phyloP scores from a whole-genome alignment of 2,888 invertebrate genomes.

The Phragmatobia fuliginosa region DNA sequence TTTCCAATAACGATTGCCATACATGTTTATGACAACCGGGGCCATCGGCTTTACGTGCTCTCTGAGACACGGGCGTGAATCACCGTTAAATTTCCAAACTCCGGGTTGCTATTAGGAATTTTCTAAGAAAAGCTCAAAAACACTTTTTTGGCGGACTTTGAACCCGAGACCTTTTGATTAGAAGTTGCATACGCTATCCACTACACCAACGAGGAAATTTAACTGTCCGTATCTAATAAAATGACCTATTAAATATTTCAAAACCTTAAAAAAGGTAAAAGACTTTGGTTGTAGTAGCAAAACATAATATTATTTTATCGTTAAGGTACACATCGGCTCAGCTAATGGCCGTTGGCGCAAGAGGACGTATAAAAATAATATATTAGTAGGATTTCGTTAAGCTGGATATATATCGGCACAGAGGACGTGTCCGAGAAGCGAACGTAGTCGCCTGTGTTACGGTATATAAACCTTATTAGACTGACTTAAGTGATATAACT shows the following conservation, averaged over 20 bases:
- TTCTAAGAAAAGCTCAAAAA: too few relatives aligned
- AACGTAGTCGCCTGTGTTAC: conserved; percentile 9
- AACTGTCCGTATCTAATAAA: conserved; percentile 1
- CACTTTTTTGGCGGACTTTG: too few relatives aligned
- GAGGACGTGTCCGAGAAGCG: conserved; percentile 43
- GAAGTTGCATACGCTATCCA: too few relatives aligned
- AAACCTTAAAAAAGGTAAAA: conserved; percentile 14
- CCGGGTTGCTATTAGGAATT: too few relatives aligned
- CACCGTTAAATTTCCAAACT: too few relatives aligned
- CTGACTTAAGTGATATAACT: conserved; percentile 15
- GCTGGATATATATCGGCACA: conserved; percentile 49
- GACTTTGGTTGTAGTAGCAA: conserved; percentile 21
- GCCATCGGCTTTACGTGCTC: too few relatives aligned
- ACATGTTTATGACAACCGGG: too few relatives aligned
- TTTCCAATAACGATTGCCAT: too few relatives aligned
- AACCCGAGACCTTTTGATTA: too few relatives aligned
- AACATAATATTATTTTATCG: conserved; percentile 43
- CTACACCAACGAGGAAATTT: too few relatives aligned
- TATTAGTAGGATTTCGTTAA: conserved; percentile 57
- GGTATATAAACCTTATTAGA: conserved; percentile 10
- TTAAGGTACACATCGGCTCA: conserved; percentile 50
- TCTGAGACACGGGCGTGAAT: too few relatives aligned
- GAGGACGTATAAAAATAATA: conserved; percentile 66
- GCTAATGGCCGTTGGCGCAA: conserved; percentile 52
- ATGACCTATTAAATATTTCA: not conserved